These are phyloP conservation scores for Reticulitermes speratus DNA, from an alignment of 1,140 invertebrate species.

Conservation along the genomic window DNA sequence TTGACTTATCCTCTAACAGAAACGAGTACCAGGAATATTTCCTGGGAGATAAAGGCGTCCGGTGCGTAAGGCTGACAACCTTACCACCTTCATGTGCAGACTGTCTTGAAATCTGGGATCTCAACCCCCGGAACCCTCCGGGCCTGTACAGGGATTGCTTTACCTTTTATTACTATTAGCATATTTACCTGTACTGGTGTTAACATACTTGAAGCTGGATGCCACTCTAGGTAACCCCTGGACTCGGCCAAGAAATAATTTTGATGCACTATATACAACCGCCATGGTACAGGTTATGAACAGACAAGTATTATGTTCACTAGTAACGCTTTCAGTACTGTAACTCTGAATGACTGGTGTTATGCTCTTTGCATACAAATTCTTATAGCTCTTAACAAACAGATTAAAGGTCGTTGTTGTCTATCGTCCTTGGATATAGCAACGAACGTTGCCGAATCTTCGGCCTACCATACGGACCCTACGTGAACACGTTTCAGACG, in stretches of 20 bases:
- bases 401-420: not conserved
- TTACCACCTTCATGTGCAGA: too few relatives aligned
- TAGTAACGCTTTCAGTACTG: not conserved
- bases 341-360: not conserved
- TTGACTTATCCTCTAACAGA: too few relatives aligned
- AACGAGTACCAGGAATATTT: too few relatives aligned
- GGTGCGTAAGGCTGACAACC: too few relatives aligned
- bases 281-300: constrained; percentile 1
- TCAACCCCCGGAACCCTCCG: too few relatives aligned
- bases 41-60: too few relatives aligned
- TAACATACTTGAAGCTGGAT: not conserved
- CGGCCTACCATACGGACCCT: not conserved
- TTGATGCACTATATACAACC: not conserved
- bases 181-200: not conserved
- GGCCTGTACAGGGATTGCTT: too few relatives aligned
- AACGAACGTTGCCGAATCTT: not conserved
- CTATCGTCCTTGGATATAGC: not conserved
- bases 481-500: not conserved
- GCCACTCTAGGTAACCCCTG: not conserved
- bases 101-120: too few relatives aligned
- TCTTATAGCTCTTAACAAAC: not conserved
- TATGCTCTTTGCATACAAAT: not conserved
- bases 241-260: not conserved
- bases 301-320: not conserved
- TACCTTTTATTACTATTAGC: not conserved